Evolutionary conservation across 2,113 vertebrate species (phyloP), one percentile per base, ranked within the genome.

Genomic region (Amazona vittata): DNA sequence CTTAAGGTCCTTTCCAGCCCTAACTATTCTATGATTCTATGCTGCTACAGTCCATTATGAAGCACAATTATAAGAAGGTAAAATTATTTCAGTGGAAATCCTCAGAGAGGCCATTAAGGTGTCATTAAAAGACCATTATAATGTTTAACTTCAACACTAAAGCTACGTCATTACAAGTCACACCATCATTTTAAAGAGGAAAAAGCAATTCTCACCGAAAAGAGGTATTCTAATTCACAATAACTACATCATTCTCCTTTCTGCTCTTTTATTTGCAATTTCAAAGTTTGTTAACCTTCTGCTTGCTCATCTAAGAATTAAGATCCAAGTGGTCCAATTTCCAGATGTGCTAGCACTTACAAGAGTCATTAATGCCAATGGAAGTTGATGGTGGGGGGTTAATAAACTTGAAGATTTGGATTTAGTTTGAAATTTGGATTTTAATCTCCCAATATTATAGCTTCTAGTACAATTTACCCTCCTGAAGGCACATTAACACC

Each of bases 41-140:
- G 35, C 52, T 88, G 47, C 63, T 89, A 28, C 46, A 81, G 57
- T 74, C 79, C 47, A 14, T 60, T 78, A 33, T 12, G 21, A 8
- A 50, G 44, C 43, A 47, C 83, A 89, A 49, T 73, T 60, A 82
- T 59, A 67, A 83, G 62, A 89, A 94, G 84, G 93, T 88, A 83
- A 84, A 96, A 96, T 91, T 80, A 90, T 79, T 84, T 53, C 39
- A 53, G 21, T 71, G 69, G 46, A 92, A 90, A 69, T 93, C 94
- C 89, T 33, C 70, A 24, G 90, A 94, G 95, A 94, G 71, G 15
- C 70, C 88, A 94, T 93, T 96, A 93, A 94, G 91, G 59, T 74
- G 71, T 68, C 90, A 91, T 96, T 96, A 97, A 93, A 97, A 89
- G 62, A 75, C 35, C 65, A 94, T 94, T 86, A 94, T 60, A 87